Evolutionary conservation across 2,113 vertebrate species (phyloP).

Genomic region (Semicossyphus pulcher): DNA sequence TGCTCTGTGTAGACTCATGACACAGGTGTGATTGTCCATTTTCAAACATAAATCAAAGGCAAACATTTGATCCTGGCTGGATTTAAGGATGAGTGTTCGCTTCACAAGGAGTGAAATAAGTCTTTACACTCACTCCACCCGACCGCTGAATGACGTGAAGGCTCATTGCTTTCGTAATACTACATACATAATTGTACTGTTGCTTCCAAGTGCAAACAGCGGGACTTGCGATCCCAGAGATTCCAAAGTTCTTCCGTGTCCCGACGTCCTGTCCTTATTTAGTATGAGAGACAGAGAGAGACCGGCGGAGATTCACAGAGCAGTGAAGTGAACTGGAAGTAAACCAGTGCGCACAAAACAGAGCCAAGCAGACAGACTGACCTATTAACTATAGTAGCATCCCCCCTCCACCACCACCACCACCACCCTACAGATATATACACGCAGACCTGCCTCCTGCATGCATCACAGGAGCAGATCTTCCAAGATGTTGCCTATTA

Average conservation of each 20-base stretch:
- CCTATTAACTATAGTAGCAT: constrained; percentile 73
- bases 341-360: constrained; percentile 67
- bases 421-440: constrained; percentile 21
- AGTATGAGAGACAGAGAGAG: constrained; percentile 52
- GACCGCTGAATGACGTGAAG: constrained; percentile 13
- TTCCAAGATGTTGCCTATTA: constrained; percentile 42
- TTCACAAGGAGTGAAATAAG: constrained; percentile 15
- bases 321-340: constrained; percentile 76
- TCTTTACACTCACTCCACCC: constrained; percentile 7
- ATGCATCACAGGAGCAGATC: constrained; percentile 37
- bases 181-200: constrained; percentile 30
- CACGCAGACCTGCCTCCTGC: not conserved
- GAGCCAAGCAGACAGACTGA: constrained; percentile 69
- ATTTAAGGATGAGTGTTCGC: constrained; percentile 14
- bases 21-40: not conserved
- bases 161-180: constrained; percentile 27
- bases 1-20: not conserved
- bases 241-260: constrained; percentile 53
- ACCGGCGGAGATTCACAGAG: constrained; percentile 26
- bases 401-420: not conserved
- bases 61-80: not conserved
- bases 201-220: constrained; percentile 24
- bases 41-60: not conserved
- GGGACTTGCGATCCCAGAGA: constrained; percentile 37
- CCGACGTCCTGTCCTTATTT: constrained; percentile 67